These are phyloP conservation scores for Trisateles emortualis DNA, from an alignment of 2,888 invertebrate species.

Conservation along the genomic window DNA sequence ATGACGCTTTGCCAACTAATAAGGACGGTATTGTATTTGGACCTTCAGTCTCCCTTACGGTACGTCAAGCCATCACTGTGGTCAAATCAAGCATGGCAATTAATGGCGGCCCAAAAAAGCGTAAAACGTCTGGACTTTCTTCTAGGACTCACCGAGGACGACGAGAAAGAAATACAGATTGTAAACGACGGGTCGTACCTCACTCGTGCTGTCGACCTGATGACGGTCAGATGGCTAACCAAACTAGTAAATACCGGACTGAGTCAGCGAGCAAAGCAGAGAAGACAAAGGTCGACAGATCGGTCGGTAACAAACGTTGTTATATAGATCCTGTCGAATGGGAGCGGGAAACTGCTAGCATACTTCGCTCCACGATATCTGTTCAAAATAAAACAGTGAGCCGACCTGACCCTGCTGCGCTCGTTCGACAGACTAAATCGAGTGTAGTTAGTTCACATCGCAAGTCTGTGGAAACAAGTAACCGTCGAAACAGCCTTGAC, in stretches of 20 bases:
- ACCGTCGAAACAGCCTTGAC: constrained; percentile 61
- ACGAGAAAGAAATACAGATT: constrained; percentile 79
- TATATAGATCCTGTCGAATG: constrained; percentile 84
- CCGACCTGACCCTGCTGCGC: constrained; percentile 61
- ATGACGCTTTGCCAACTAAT: constrained; percentile 70
- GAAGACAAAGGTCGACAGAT: constrained; percentile 76
- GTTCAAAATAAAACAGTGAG: constrained; percentile 74
- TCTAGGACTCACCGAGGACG: constrained; percentile 81
- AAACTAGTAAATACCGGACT: constrained; percentile 72
- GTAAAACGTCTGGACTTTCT: constrained; percentile 83
- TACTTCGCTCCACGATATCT: constrained; percentile 79
- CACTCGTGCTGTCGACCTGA: constrained; percentile 79
- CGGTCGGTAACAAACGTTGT: constrained; percentile 85
- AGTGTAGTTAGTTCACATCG: constrained; percentile 58
- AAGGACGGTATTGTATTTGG: constrained; percentile 73
- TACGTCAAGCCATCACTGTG: constrained; percentile 82
- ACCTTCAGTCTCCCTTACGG: constrained; percentile 74
- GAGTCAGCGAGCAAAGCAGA: constrained; percentile 77
- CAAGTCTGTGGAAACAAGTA: constrained; percentile 61
- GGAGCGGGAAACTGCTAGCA: constrained; percentile 87
- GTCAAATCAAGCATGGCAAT: constrained; percentile 76
- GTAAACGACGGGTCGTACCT: constrained; percentile 73
- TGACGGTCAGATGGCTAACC: constrained; percentile 57
- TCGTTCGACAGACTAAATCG: constrained; percentile 71
- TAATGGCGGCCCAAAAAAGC: constrained; percentile 77